Evolutionary conservation across 2,888 invertebrate genomes (phyloP).

Genomic region (Gortyna flavago): DNA sequence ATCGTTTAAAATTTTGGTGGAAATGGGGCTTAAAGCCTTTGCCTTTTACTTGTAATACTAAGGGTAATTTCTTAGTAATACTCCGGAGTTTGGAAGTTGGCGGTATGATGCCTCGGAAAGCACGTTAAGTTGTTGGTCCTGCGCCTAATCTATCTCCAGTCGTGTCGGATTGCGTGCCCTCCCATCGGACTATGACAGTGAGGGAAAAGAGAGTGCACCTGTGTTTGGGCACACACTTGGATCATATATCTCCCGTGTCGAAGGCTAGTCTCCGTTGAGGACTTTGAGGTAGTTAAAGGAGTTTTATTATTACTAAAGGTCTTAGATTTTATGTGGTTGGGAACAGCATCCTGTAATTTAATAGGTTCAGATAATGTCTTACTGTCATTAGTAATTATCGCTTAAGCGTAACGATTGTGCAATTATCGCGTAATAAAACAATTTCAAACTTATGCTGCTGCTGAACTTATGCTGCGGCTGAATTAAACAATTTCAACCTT

Average conservation of each 20-base stretch:
- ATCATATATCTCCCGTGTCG: not conserved
- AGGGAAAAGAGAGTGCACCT: not conserved
- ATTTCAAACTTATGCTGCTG: no score
- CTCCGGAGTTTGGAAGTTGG: not conserved
- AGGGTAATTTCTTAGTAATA: not conserved
- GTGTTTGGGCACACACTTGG: not conserved
- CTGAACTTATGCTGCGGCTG: no score
- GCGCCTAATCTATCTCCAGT: not conserved
- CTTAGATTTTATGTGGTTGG: not conserved
- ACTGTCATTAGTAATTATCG: conserved; percentile 8
- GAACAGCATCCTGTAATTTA: not conserved
- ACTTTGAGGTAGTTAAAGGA: no score
- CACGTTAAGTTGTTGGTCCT: not conserved
- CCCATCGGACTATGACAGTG: not conserved
- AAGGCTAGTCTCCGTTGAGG: not conserved
- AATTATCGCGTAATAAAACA: not conserved
- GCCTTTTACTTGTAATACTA: not conserved
- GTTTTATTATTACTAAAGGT: not conserved
- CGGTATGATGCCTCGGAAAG: not conserved
- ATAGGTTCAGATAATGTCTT: not conserved
- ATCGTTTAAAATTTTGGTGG: not conserved
- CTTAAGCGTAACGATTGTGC: not conserved
- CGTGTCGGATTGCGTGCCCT: not conserved
- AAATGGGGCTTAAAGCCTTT: not conserved
- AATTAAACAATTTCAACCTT: no score